A percentile compares a stretch with the other conserved stretches of the same genome.
Evolutionary conservation across 2,888 invertebrate genomes (phyloP).

Genomic region (Ephialtes manifestator): DNA sequence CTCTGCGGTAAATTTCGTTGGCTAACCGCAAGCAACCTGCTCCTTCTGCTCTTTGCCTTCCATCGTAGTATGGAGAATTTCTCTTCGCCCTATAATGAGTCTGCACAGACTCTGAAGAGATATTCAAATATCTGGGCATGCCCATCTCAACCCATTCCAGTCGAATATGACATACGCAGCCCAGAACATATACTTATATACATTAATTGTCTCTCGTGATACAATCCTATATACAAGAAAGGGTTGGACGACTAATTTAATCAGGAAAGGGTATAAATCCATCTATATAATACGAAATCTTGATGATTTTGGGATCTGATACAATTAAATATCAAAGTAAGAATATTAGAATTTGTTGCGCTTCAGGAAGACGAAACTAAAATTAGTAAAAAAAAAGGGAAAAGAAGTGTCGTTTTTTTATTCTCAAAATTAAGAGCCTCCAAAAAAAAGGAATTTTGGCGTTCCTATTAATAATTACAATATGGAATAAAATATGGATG

Average conservation of each 20-base stretch:
- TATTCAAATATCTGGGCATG: constrained; percentile 1
- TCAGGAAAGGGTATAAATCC: neutral
- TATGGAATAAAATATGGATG: too few species aligned
- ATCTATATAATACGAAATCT: neutral
- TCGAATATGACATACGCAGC: neutral
- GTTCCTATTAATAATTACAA: too few species aligned
- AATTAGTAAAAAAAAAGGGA: too few species aligned
- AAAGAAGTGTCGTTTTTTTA: too few species aligned
- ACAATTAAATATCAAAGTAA: neutral
- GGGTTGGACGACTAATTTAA: neutral
- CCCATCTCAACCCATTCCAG: neutral
- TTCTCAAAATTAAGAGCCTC: too few species aligned
- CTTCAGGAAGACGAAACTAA: too few species aligned
- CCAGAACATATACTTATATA: neutral
- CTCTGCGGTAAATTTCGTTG: constrained; percentile 72
- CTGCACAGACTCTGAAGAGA: neutral
- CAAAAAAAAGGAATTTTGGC: too few species aligned
- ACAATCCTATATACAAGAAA: neutral
- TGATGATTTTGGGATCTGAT: neutral
- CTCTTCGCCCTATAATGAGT: neutral
- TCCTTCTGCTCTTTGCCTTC: constrained; percentile 44
- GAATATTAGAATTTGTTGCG: neutral
- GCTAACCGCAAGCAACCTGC: constrained; percentile 49
- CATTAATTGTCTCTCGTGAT: too few species aligned
- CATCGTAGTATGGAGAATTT: constrained; percentile 1